Base-by-base conservation (phyloP, 2,797 vertebrate genomes). In the Etheostoma nigrum region DNA sequence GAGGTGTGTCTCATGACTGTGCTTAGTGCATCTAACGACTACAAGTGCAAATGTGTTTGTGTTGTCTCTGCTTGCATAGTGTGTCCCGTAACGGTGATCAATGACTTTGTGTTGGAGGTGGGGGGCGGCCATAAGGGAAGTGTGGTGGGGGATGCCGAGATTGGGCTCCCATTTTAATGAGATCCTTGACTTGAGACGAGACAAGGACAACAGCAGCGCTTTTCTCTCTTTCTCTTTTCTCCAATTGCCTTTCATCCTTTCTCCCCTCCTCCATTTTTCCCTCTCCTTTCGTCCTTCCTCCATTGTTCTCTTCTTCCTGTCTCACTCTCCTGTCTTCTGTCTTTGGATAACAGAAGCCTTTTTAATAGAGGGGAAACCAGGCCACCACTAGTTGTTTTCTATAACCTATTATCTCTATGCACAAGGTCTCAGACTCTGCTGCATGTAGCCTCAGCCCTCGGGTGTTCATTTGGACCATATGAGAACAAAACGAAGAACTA, bases 91-190 rank as follows among this genome's bases (percentile, higher is more conserved):
- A 78, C 78, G 52, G 63, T 86, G 90, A 94, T 93, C 84, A 89
- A 76, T 90, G 81, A 78, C 84, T 77, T 83, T 90, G 75, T 87
- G 62, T 88, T 82, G 18, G 25, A 78, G 85, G 76, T 83, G 82
- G 83, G 36, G 79, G 69, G 57, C 23, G 5, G 52, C 25, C 74
- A 74, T 85, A 74, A 78, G 67, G 82, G 67, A 86, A 70, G 84
- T 70, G 72, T 59, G 63, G 27, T 18, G 21, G 77, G 70, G 63
- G 57, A n/a, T 54, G 79, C 67, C 58, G 88, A 89, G 89, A 88
- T 92, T 86, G 73, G 86, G 68, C 88, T 83, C 85, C 89, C 92
- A 94, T 94, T 87, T 93, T 94, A 95, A 95, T 95, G 89, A 95
- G 89, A 94, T 93, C 91, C 93, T 94, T 95, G 92, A 94, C 86